Conservation (phyloP, 1,140 invertebrate species). For the Lepidurus packardi region DNA sequence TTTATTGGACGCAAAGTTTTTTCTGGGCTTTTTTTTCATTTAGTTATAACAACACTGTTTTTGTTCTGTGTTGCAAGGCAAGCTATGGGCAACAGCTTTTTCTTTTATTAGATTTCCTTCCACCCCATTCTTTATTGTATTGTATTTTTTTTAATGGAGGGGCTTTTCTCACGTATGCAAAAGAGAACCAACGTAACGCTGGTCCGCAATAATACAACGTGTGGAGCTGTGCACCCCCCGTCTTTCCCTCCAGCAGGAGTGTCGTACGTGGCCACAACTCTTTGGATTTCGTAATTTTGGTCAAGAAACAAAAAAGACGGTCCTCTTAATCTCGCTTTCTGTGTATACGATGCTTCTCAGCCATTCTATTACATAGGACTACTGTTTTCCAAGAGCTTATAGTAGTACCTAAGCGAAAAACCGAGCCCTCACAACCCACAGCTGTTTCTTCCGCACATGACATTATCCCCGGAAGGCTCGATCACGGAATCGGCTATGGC, state of each 20-base stretch:
- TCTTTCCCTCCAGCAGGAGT: background rate
- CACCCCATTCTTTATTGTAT: no score
- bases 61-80: background rate
- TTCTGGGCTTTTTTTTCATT: slow-evolving; percentile 5
- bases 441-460: background rate
- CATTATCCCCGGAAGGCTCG: background rate
- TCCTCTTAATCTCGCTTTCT: background rate
- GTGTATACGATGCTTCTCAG: background rate
- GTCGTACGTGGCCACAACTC: background rate
- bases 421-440: background rate
- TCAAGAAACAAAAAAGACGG: background rate
- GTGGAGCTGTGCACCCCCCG: background rate
- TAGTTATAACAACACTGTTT: background rate
- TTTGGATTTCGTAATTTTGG: slow-evolving; percentile 9
- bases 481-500: background rate
- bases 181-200: background rate
- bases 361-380: background rate
- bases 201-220: background rate
- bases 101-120: background rate
- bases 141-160: background rate
- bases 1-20: background rate
- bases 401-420: background rate
- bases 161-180: background rate
- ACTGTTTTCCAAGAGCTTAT: background rate
- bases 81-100: background rate